These are phyloP conservation scores for Dendroctonus ponderosae DNA, from an alignment of 1,140 invertebrate species.

Conservation along the genomic window DNA sequence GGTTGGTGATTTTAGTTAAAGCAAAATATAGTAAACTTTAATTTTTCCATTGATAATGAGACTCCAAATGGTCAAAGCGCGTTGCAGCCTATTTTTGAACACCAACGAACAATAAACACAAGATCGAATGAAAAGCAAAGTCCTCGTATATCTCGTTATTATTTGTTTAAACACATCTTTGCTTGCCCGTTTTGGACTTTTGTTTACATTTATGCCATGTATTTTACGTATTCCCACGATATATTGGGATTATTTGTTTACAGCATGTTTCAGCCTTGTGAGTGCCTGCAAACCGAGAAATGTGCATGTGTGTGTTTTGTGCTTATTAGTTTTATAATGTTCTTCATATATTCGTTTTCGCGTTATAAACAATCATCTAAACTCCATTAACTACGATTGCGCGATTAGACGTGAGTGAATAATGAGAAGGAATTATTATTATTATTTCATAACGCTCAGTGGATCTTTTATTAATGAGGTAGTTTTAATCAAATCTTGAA, in stretches of 20 bases:
- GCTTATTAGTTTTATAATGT: too few species aligned
- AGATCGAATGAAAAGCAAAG: background rate
- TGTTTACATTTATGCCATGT: background rate
- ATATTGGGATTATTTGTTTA: background rate
- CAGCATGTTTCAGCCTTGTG: background rate
- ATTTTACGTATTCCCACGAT: slow-evolving; percentile 2
- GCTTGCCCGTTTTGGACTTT: slow-evolving; percentile 1
- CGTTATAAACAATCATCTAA: too few species aligned
- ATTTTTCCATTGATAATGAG: slow-evolving; percentile 4
- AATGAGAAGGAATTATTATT: too few species aligned
- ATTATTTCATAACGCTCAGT: too few species aligned
- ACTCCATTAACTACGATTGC: too few species aligned
- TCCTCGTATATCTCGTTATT: background rate
- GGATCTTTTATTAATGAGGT: too few species aligned
- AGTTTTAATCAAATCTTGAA: too few species aligned
- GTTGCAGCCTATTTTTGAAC: slow-evolving; percentile 1
- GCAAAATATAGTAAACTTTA: too few species aligned
- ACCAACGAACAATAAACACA: background rate
- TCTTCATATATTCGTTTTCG: too few species aligned
- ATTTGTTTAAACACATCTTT: slow-evolving; percentile 2
- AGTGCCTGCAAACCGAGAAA: background rate
- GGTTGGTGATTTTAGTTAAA: too few species aligned
- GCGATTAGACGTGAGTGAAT: too few species aligned
- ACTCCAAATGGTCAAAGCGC: slow-evolving; percentile 2
- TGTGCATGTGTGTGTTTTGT: too few species aligned